Evolutionary conservation across 2,113 vertebrate species (phyloP).

Genomic region (Nycticryphes semicollaris): DNA sequence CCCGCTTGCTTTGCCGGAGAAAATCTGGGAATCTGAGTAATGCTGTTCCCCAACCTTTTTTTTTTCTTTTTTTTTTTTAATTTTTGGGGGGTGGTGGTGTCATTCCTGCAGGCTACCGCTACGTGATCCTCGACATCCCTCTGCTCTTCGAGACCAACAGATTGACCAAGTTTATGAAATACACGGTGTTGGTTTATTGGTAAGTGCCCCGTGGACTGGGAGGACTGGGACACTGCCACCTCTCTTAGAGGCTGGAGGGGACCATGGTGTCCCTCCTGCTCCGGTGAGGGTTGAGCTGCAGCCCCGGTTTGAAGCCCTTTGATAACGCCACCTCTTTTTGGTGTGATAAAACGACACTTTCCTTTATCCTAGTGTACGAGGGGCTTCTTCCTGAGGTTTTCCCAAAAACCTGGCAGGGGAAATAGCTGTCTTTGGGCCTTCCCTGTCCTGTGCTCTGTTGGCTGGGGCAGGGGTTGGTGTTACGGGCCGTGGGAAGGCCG

Average conservation of each 20-base stretch:
- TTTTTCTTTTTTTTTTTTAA: neutral
- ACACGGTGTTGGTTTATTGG: constrained; percentile 95
- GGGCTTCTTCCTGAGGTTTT: neutral
- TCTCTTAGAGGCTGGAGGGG: neutral
- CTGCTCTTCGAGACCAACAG: constrained; percentile 91
- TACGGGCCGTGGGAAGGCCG: rapidly evolving
- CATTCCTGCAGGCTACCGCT: constrained; percentile 84
- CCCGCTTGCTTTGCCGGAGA: neutral
- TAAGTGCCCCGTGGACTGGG: constrained; percentile 53
- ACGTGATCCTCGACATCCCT: constrained; percentile 94
- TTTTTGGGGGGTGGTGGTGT: neutral
- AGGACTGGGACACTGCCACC: neutral
- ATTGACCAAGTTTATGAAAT: constrained; percentile 87
- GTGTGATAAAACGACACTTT: neutral
- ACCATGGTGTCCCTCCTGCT: rapidly evolving
- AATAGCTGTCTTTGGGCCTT: neutral
- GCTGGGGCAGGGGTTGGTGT: neutral
- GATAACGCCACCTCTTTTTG: rapidly evolving
- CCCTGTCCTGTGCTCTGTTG: rapidly evolving
- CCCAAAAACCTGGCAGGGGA: neutral
- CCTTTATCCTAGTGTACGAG: neutral
- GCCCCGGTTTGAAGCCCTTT: neutral
- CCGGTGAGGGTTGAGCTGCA: neutral
- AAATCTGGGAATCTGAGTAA: neutral
- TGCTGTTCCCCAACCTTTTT: rapidly evolving